A percentile compares a stretch with the other conserved stretches of the same genome.
phyloP scores from a whole-genome alignment of 2,113 vertebrate species.

The Madoqua kirkii region DNA sequence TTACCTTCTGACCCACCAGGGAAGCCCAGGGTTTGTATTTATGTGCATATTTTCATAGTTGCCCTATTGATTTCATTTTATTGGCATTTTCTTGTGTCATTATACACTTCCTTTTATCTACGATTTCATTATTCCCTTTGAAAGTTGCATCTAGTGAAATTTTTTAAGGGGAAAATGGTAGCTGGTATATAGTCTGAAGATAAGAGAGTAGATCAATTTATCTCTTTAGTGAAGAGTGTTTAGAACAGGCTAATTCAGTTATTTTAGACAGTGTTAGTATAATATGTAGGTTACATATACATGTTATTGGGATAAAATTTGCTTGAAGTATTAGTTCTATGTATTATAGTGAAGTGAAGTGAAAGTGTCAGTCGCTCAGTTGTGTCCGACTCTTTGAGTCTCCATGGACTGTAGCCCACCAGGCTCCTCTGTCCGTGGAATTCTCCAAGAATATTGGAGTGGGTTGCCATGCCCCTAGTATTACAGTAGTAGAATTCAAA shows the following conservation, averaged over 20 bases:
- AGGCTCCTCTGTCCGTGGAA: neutral
- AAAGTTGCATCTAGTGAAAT: neutral
- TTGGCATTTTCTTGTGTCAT: constrained; percentile 6
- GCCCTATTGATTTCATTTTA: neutral
- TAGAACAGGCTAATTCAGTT: neutral
- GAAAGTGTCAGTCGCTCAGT: neutral
- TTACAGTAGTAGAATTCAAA: neutral
- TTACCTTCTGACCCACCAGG: neutral
- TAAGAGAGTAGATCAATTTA: neutral
- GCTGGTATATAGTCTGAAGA: neutral
- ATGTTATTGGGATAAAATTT: neutral
- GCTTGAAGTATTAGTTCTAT: neutral
- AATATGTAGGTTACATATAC: neutral
- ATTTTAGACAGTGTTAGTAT: neutral
- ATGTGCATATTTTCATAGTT: neutral
- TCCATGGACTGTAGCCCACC: neutral
- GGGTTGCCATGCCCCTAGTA: neutral
- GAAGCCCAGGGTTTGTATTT: neutral
- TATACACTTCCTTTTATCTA: neutral
- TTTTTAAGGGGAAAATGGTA: neutral
- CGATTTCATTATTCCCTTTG: neutral
- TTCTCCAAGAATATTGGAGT: neutral
- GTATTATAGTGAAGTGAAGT: neutral
- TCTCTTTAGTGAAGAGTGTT: neutral
- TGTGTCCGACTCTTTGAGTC: neutral